Conservation (phyloP, 2,888 invertebrate genomes). For the Drosophila infuscata region DNA sequence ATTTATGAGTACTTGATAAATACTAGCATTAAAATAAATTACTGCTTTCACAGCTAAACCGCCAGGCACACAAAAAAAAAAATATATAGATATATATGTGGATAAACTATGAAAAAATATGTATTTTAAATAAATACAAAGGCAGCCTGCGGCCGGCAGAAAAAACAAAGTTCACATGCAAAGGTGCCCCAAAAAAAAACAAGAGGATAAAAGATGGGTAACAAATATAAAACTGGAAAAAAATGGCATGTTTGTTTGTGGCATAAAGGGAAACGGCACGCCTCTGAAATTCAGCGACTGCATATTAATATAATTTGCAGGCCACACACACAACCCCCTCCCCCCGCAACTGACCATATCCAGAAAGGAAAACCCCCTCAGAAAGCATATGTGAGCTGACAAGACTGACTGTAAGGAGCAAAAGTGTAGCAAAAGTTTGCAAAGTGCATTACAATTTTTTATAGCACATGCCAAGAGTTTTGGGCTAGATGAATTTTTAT, state of each 20-base stretch:
- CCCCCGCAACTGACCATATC: slow-evolving; percentile 4
- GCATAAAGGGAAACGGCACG: slow-evolving; percentile 6
- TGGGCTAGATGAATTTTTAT: slow-evolving; percentile 41
- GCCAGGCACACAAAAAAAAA: slow-evolving; percentile 20
- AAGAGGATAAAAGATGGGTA: slow-evolving; percentile 11
- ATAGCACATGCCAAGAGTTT: slow-evolving; percentile 44
- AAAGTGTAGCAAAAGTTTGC: slow-evolving; percentile 40
- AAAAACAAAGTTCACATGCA: slow-evolving; percentile 56
- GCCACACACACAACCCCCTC: slow-evolving; percentile 26
- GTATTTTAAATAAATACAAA: slow-evolving; percentile 59
- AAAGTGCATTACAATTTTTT: slow-evolving; percentile 56
- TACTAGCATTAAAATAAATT: slow-evolving; percentile 85
- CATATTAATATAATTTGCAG: slow-evolving; percentile 83
- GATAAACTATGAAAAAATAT: slow-evolving; percentile 48
- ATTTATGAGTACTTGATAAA: slow-evolving; percentile 82
- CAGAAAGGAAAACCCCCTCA: slow-evolving; percentile 10
- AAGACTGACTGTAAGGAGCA: slow-evolving; percentile 35
- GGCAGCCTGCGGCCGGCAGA: slow-evolving; percentile 23
- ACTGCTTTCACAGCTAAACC: slow-evolving; percentile 73
- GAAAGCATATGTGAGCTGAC: slow-evolving; percentile 30
- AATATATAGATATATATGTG: slow-evolving; percentile 2
- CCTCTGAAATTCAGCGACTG: slow-evolving; percentile 67
- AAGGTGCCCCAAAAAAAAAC: slow-evolving; percentile 30
- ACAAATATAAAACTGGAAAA: slow-evolving; percentile 39
- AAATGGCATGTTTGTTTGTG: slow-evolving; percentile 45